phyloP scores from a whole-genome alignment of 2,113 vertebrate species.

The Aldabrachelys gigantea region DNA sequence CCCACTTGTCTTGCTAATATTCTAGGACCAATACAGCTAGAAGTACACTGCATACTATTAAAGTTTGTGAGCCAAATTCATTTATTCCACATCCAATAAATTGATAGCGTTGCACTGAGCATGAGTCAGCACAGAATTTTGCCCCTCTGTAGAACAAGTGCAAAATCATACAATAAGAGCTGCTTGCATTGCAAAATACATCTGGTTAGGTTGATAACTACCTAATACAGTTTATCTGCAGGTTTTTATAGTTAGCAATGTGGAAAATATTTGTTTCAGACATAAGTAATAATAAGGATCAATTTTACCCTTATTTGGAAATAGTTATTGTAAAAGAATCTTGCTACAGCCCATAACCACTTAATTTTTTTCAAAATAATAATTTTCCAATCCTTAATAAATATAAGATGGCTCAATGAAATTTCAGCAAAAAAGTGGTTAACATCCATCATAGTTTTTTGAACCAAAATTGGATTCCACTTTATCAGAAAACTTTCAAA shows the following conservation, averaged over 20 bases:
- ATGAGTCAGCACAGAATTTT: neutral
- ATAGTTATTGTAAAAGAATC: slow-evolving; percentile 18
- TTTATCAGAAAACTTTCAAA: slow-evolving; percentile 80
- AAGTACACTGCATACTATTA: neutral
- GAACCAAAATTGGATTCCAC: slow-evolving; percentile 76
- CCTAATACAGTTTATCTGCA: neutral
- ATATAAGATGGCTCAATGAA: slow-evolving; percentile 55
- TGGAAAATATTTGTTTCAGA: neutral
- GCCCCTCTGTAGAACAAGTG: neutral
- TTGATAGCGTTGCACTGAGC: neutral
- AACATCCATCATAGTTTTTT: slow-evolving; percentile 73
- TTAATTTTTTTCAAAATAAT: slow-evolving; percentile 30
- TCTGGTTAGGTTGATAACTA: neutral
- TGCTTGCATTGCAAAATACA: neutral
- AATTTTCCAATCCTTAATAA: slow-evolving; percentile 50
- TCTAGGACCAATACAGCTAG: too few species aligned
- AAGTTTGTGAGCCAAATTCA: neutral
- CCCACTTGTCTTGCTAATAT: neutral
- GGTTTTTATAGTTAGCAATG: neutral
- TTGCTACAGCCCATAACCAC: neutral
- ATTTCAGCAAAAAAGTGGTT: slow-evolving; percentile 69
- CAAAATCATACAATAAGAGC: neutral
- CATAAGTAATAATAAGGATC: neutral
- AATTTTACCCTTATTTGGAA: neutral
- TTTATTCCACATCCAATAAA: neutral